A percentile compares a stretch with the other conserved stretches of the same genome.
Evolutionary conservation across 2,113 vertebrate species (phyloP).

Genomic region (Steatornis caripensis): DNA sequence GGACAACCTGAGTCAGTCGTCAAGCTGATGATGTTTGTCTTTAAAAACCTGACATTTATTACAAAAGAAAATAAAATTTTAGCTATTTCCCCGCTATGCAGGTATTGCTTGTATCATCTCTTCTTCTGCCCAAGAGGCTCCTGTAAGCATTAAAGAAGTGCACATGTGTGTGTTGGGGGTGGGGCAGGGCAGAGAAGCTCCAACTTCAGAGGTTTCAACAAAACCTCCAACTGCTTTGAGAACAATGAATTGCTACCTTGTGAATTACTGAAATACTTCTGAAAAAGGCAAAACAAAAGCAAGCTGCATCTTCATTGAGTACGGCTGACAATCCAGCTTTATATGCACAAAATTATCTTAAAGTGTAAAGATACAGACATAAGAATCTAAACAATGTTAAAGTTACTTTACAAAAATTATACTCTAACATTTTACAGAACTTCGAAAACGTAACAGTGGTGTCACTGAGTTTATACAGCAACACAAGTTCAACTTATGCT

Average conservation of each 20-base stretch:
- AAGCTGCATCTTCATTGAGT: neutral
- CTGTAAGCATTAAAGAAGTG: neutral
- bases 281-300: neutral
- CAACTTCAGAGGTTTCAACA: neutral
- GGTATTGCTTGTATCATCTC: neutral
- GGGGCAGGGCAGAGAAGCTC: neutral
- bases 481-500: neutral
- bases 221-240: neutral
- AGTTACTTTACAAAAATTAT: neutral
- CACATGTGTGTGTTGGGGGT: accelerated
- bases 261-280: neutral
- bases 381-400: neutral
- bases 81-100: neutral
- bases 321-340: neutral
- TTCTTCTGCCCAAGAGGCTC: neutral
- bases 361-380: neutral
- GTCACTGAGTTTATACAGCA: neutral
- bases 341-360: neutral
- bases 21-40: neutral
- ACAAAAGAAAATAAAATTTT: neutral
- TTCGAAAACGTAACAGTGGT: neutral
- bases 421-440: neutral
- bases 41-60: neutral
- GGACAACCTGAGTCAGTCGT: neutral
- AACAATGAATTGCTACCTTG: neutral